Conservation (phyloP, 1,140 invertebrate genomes). For the Dolichoris vasculosae region DNA sequence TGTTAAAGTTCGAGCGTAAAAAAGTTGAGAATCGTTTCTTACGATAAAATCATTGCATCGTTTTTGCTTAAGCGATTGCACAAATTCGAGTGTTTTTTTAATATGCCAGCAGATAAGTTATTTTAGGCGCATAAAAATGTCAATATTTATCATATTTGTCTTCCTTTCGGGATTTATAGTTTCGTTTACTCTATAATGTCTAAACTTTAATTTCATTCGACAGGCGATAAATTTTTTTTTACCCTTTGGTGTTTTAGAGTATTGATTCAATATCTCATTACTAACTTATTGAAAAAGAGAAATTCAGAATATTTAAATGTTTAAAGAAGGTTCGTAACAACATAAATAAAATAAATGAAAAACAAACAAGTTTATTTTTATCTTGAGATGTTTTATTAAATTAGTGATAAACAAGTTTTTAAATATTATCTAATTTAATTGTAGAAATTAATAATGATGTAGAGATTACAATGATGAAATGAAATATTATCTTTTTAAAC, state of each 20-base stretch:
- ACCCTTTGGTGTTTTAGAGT: constrained; percentile 73
- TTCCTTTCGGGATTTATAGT: constrained; percentile 76
- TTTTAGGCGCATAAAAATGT: constrained; percentile 83
- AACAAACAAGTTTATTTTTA: too few species aligned
- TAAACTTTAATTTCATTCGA: constrained; percentile 76
- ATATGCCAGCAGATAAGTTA: constrained; percentile 90
- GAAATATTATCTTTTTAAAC: too few species aligned
- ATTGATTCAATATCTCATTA: constrained; percentile 88
- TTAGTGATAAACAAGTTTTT: too few species aligned
- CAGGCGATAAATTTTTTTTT: constrained; percentile 75
- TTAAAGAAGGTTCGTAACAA: too few species aligned
- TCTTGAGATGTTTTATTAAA: too few species aligned
- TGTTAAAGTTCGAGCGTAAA: constrained; percentile 83
- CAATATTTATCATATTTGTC: constrained; percentile 70
- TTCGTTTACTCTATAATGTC: constrained; percentile 67
- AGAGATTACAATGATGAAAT: too few species aligned
- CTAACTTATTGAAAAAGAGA: constrained; percentile 96
- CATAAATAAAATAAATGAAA: too few species aligned
- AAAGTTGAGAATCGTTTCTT: constrained; percentile 88
- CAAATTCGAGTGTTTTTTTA: constrained; percentile 79
- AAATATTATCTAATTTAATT: too few species aligned
- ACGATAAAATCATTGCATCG: constrained; percentile 83
- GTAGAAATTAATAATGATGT: too few species aligned
- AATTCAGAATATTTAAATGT: too few species aligned
- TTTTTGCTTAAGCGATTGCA: constrained; percentile 75